phyloP scores from a whole-genome alignment of 2,888 invertebrate species.

The Acronicta leporina region DNA sequence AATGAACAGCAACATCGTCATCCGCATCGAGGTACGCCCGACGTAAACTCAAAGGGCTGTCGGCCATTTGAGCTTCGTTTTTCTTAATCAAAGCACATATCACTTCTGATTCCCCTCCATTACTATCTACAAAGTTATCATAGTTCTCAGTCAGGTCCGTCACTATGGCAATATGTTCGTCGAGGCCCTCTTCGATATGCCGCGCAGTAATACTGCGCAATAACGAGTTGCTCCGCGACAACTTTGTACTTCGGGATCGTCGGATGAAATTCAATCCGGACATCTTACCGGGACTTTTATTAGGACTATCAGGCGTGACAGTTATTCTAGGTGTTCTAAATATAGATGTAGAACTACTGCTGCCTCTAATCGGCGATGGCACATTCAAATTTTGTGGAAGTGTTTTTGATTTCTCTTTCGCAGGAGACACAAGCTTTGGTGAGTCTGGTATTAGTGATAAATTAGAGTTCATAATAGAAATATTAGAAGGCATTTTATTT shows the following conservation, averaged over 20 bases:
- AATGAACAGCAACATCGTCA: constrained; percentile 92
- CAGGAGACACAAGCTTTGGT: constrained; percentile 80
- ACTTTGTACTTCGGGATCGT: constrained; percentile 92
- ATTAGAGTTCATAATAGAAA: constrained; percentile 81
- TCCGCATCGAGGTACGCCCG: constrained; percentile 89
- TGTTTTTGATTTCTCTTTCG: constrained; percentile 90
- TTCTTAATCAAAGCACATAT: constrained; percentile 84
- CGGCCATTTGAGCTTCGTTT: constrained; percentile 80
- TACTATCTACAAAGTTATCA: constrained; percentile 77
- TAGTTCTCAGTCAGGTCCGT: constrained; percentile 81
- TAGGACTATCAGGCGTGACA: constrained; percentile 84
- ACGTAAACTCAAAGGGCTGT: constrained; percentile 83
- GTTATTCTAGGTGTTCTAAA: constrained; percentile 83
- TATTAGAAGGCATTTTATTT: constrained; percentile 72
- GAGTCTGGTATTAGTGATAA: constrained; percentile 84
- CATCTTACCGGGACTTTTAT: constrained; percentile 87
- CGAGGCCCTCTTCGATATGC: constrained; percentile 83
- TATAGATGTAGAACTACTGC: constrained; percentile 83
- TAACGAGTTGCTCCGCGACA: constrained; percentile 91
- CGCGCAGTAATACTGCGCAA: constrained; percentile 88
- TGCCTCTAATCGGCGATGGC: constrained; percentile 83
- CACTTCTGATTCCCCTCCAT: constrained; percentile 82
- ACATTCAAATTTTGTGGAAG: constrained; percentile 89
- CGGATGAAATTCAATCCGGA: constrained; percentile 90
- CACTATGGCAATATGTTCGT: constrained; percentile 76